Conservation (phyloP, 1,140 invertebrate genomes). For the Vanessa atalanta region DNA sequence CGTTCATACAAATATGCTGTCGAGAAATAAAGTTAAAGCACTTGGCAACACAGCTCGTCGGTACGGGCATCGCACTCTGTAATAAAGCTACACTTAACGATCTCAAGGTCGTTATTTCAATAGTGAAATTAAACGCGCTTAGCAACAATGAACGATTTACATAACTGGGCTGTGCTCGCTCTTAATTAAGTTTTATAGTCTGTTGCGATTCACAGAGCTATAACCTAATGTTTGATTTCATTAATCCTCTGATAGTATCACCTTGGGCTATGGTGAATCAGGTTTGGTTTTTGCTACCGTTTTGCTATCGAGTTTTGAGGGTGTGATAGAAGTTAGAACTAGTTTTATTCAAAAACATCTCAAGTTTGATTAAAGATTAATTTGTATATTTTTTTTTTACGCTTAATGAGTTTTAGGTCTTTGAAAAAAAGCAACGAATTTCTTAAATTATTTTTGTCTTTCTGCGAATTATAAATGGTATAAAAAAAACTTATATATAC, state of each 20-base stretch:
- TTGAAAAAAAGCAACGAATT: too few relatives aligned
- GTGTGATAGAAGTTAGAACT: neutral
- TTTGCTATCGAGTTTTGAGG: neutral
- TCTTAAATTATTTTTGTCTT: too few relatives aligned
- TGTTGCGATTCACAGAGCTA: slow-evolving; percentile 33
- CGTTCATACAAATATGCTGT: neutral
- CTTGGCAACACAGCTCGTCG: slow-evolving; percentile 18
- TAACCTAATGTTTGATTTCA: slow-evolving; percentile 30
- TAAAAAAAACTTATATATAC: neutral
- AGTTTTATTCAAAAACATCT: neutral
- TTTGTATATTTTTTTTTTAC: too few relatives aligned
- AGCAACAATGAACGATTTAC: slow-evolving; percentile 65
- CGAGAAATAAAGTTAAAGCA: neutral
- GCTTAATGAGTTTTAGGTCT: too few relatives aligned
- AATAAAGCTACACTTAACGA: slow-evolving; percentile 46
- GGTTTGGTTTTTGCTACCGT: slow-evolving; percentile 17
- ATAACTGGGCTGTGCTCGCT: slow-evolving; percentile 48
- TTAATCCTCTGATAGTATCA: slow-evolving; percentile 16
- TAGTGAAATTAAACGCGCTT: slow-evolving; percentile 60
- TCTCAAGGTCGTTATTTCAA: slow-evolving; percentile 45
- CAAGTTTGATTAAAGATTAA: too few relatives aligned
- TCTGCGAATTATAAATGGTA: too few relatives aligned
- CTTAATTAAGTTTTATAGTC: slow-evolving; percentile 52
- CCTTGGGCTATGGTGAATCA: slow-evolving; percentile 20
- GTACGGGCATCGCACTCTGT: slow-evolving; percentile 35